Percentiles rank a stretch among this genome's conserved stretches.
These are phyloP conservation scores for Euleptes europaea DNA, from an alignment of 2,113 vertebrate species.

Conservation along the genomic window DNA sequence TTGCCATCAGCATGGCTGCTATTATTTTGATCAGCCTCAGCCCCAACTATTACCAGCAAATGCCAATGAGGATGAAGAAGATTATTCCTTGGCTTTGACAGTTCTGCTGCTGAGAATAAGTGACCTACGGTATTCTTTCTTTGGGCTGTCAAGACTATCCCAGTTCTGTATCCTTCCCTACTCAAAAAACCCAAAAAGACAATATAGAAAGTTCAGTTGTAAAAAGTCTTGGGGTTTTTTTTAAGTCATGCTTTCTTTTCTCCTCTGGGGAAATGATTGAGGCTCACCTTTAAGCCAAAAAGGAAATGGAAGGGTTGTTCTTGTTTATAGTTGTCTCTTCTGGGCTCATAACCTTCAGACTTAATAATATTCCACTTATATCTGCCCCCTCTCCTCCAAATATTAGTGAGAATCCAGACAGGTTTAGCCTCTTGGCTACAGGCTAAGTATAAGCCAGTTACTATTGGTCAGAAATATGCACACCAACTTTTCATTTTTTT, in stretches of 20 bases:
- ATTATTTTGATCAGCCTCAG: conserved; percentile 37
- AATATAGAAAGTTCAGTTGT: conserved; percentile 6
- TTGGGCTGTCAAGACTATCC: conserved; percentile 12
- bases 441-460: neutral
- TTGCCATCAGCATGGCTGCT: conserved; percentile 19
- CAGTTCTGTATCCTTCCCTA: conserved; percentile 46
- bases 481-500: neutral
- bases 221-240: neutral
- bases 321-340: neutral
- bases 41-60: conserved; percentile 50
- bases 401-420: neutral
- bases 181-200: conserved; percentile 33
- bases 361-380: neutral
- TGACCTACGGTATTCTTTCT: conserved; percentile 45
- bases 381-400: neutral
- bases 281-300: neutral
- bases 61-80: conserved; percentile 37
- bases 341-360: neutral
- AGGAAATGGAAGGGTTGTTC: neutral
- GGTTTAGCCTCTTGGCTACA: neutral
- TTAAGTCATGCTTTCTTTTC: neutral
- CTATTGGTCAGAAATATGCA: conserved; percentile 4
- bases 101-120: conserved; percentile 41
- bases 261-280: neutral
- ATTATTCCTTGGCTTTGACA: conserved; percentile 52